Percentiles rank a stretch among this genome's conserved stretches.
Conservation (phyloP, 2,113 vertebrate genomes). For the Antigone vipio region DNA sequence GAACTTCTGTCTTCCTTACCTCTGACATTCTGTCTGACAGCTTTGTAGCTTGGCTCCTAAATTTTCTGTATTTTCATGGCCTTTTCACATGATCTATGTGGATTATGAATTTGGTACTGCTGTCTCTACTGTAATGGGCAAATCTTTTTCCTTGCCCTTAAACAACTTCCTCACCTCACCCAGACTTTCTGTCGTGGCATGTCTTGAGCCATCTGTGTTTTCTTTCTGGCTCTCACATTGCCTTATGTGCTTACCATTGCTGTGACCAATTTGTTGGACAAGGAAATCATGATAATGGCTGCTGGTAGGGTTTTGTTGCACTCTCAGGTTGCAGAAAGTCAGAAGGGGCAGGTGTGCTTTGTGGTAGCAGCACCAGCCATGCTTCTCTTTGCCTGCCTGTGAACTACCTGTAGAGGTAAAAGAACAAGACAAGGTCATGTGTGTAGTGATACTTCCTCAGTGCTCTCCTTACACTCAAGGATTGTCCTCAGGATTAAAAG, state of each 20-base stretch:
- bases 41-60: neutral
- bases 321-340: neutral
- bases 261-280: neutral
- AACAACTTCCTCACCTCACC: neutral
- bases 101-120: neutral
- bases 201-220: neutral
- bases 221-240: neutral
- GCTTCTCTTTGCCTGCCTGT: neutral
- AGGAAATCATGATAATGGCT: neutral
- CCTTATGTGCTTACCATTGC: neutral
- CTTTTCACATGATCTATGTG: neutral
- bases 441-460: neutral
- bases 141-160: neutral
- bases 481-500: neutral
- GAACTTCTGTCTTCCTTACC: neutral
- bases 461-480: rapidly evolving
- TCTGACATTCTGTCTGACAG: neutral
- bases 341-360: neutral
- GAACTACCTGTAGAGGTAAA: neutral
- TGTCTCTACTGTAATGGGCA: neutral
- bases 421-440: neutral
- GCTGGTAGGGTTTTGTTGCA: neutral
- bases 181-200: neutral
- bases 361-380: neutral
- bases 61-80: neutral